Percentiles rank a stretch among this genome's conserved stretches.
phyloP scores from a whole-genome alignment of 1,140 invertebrate genomes.

The Drosophila lacertosa region DNA sequence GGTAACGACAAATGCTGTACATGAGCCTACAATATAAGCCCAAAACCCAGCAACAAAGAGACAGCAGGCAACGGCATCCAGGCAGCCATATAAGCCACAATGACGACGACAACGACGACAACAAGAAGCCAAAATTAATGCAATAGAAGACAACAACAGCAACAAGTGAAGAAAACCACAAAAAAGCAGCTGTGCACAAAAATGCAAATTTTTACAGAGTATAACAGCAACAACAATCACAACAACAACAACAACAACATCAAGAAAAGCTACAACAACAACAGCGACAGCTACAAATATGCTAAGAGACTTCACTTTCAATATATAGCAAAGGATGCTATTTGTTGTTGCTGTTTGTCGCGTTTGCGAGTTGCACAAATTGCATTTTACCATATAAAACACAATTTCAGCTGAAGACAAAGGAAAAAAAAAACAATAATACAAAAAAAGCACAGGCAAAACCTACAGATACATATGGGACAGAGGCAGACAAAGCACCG shows the following conservation, averaged over 20 bases:
- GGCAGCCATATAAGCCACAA: conserved; percentile 69
- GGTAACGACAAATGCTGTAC: conserved; percentile 76
- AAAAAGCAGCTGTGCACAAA: conserved; percentile 79
- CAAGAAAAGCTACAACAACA: conserved; percentile 25
- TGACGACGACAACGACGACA: conserved; percentile 34
- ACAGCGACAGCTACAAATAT: conserved; percentile 63
- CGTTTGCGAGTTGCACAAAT: conserved; percentile 81
- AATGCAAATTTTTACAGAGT: conserved; percentile 77
- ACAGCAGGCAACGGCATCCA: conserved; percentile 41
- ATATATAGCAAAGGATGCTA: conserved; percentile 79
- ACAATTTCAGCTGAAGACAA: conserved; percentile 77
- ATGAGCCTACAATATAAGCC: conserved; percentile 58
- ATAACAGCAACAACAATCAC: no score
- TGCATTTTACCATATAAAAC: conserved; percentile 83
- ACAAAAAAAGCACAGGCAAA: conserved; percentile 21
- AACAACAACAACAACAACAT: conserved; percentile 48
- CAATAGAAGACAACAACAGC: conserved; percentile 69
- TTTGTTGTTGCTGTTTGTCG: conserved; percentile 72
- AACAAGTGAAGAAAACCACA: conserved; percentile 73
- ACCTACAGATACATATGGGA: conserved; percentile 45
- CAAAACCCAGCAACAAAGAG: conserved; percentile 41
- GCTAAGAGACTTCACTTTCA: conserved; percentile 82
- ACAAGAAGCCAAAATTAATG: conserved; percentile 79
- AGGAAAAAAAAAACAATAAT: conserved; percentile 60
- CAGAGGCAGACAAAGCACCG: conserved; percentile 49